Conservation (phyloP, 2,797 vertebrate genomes). For the Streptopelia turtur region DNA sequence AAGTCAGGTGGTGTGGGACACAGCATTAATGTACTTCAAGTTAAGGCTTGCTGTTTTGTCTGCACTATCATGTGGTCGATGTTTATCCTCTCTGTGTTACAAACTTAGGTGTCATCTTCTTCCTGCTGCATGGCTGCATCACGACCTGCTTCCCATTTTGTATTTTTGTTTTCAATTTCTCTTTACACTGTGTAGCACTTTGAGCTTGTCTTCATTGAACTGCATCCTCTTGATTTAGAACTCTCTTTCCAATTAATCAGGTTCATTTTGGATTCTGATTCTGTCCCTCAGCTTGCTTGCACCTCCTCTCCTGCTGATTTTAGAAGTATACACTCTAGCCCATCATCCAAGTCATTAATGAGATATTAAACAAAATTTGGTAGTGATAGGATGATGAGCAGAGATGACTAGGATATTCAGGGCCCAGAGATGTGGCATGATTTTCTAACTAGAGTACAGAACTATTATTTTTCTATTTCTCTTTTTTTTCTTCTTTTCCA, state of each 20-base stretch:
- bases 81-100: neutral
- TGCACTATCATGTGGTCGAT: accelerated
- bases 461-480: neutral
- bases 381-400: accelerated
- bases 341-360: neutral
- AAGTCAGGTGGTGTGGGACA: neutral
- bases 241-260: neutral
- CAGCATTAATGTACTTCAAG: neutral
- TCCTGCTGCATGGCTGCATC: neutral
- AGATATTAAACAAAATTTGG: neutral
- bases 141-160: neutral
- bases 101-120: neutral
- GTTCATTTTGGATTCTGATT: neutral
- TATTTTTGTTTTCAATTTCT: neutral
- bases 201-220: neutral
- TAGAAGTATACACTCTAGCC: neutral
- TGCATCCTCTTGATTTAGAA: neutral
- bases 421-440: neutral
- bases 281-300: neutral
- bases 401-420: neutral
- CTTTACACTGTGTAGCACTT: neutral
- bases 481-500: neutral
- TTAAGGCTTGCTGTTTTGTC: neutral
- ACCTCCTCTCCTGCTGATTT: neutral
- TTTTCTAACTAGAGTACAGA: neutral